Conservation (phyloP, 1,140 invertebrate species). For the Pissodes strobi region DNA sequence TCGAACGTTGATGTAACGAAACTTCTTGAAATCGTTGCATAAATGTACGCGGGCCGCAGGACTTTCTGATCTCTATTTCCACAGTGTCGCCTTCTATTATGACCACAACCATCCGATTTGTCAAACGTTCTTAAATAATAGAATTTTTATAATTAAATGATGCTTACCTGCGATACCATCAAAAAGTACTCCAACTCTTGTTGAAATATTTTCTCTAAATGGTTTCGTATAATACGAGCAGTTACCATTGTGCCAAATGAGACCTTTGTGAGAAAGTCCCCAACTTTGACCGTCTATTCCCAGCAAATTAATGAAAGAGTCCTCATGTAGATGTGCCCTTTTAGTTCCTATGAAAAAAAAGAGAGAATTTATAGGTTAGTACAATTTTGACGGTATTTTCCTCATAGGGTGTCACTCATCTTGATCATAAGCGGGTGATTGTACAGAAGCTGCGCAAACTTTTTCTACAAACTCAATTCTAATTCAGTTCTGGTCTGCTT, state of each 20-base stretch:
- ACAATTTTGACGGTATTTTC: not conserved
- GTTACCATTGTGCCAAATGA: conserved; percentile 70
- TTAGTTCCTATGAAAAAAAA: conserved; percentile 64
- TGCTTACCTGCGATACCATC: conserved; percentile 63
- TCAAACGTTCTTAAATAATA: too few relatives aligned
- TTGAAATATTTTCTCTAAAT: conserved; percentile 71
- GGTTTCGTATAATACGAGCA: conserved; percentile 67
- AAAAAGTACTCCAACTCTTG: conserved; percentile 68
- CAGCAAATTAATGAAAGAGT: conserved; percentile 71
- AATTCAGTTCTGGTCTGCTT: too few relatives aligned
- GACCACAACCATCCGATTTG: too few relatives aligned
- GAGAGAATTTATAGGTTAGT: conserved; percentile 65
- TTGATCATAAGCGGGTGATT: too few relatives aligned
- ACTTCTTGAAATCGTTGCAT: too few relatives aligned
- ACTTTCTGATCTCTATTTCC: too few relatives aligned
- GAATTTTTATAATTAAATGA: too few relatives aligned
- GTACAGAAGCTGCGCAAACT: too few relatives aligned
- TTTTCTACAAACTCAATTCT: too few relatives aligned
- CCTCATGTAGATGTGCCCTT: conserved; percentile 65
- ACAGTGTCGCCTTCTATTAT: too few relatives aligned
- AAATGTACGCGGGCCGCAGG: too few relatives aligned
- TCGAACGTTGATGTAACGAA: too few relatives aligned
- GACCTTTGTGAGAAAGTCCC: conserved; percentile 76
- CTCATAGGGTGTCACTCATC: not conserved
- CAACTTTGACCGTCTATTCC: conserved; percentile 73